These are phyloP conservation scores for Chironomus riparius DNA, from an alignment of 2,888 invertebrate genomes.

Conservation along the genomic window DNA sequence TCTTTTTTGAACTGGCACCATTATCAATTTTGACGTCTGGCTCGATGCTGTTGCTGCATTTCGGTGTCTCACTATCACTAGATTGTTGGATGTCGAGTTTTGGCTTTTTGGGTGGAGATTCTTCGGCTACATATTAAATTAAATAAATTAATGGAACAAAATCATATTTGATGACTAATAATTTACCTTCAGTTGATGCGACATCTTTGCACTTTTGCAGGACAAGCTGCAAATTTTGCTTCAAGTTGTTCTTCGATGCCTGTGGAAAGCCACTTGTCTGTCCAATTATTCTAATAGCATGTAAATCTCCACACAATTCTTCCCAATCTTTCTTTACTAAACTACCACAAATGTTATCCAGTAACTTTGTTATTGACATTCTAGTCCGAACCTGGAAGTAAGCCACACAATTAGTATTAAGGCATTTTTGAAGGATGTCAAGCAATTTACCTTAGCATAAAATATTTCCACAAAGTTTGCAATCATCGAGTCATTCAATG, in stretches of 20 bases:
- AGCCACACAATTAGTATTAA: background rate
- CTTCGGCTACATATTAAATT: slow-evolving; percentile 20
- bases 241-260: slow-evolving; percentile 40
- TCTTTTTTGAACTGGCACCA: background rate
- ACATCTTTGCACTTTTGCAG: slow-evolving; percentile 27
- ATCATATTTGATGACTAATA: no score
- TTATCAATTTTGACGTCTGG: background rate
- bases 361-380: slow-evolving; percentile 40
- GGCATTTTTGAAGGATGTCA: background rate
- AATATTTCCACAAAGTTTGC: slow-evolving; percentile 81
- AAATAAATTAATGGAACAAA: background rate
- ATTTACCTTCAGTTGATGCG: slow-evolving; percentile 28
- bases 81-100: slow-evolving; percentile 22
- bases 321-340: slow-evolving; percentile 42
- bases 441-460: slow-evolving; percentile 66
- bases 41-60: background rate
- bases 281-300: slow-evolving; percentile 42
- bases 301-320: slow-evolving; percentile 42
- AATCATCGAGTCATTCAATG: slow-evolving; percentile 73
- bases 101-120: slow-evolving; percentile 29
- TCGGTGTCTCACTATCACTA: background rate
- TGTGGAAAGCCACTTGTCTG: slow-evolving; percentile 41
- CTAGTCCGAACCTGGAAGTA: slow-evolving; percentile 37
- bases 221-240: slow-evolving; percentile 37
- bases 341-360: slow-evolving; percentile 42